Conservation (phyloP, 1,140 invertebrate species). For the Nomia melanderi region DNA sequence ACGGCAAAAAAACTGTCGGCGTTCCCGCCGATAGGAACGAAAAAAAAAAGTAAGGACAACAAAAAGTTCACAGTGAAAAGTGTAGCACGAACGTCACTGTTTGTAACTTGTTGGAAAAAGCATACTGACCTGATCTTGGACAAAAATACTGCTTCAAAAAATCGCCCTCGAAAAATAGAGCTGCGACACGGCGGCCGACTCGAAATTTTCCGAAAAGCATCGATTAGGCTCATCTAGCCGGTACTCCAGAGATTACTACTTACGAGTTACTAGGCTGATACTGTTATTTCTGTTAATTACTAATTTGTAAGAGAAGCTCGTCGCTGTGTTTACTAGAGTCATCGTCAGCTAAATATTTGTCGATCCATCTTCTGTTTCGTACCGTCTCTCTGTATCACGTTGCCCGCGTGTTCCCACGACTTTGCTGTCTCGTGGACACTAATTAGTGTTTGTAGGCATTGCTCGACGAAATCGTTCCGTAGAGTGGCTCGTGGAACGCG, state of each 20-base stretch:
- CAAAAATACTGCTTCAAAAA: slow-evolving; percentile 71
- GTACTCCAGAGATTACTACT: not conserved
- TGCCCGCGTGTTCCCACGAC: not conserved
- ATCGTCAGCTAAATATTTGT: not conserved
- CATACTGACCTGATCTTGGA: slow-evolving; percentile 72
- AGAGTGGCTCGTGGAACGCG: slow-evolving; percentile 13
- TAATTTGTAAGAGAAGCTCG: slow-evolving; percentile 2
- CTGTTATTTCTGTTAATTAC: slow-evolving; percentile 29
- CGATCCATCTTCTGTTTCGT: slow-evolving; percentile 1
- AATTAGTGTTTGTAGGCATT: slow-evolving; percentile 36
- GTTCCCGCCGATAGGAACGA: slow-evolving; percentile 22
- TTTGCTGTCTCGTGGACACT: slow-evolving; percentile 38
- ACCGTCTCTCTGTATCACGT: slow-evolving; percentile 2
- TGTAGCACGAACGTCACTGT: slow-evolving; percentile 60
- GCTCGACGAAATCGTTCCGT: slow-evolving; percentile 53
- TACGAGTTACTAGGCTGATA: not conserved
- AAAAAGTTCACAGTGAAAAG: slow-evolving; percentile 9
- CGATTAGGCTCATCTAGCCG: not conserved
- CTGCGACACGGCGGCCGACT: slow-evolving; percentile 17
- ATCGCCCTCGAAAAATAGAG: slow-evolving; percentile 59
- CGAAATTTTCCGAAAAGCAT: slow-evolving; percentile 24
- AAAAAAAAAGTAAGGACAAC: not conserved
- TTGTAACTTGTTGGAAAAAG: slow-evolving; percentile 57
- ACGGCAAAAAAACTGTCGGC: slow-evolving; percentile 35
- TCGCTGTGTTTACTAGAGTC: slow-evolving; percentile 1